Base-by-base conservation (phyloP, 30 jellyfish, hydroid and myxozoan genomes). In the Pseudorhiza aurosa region DNA sequence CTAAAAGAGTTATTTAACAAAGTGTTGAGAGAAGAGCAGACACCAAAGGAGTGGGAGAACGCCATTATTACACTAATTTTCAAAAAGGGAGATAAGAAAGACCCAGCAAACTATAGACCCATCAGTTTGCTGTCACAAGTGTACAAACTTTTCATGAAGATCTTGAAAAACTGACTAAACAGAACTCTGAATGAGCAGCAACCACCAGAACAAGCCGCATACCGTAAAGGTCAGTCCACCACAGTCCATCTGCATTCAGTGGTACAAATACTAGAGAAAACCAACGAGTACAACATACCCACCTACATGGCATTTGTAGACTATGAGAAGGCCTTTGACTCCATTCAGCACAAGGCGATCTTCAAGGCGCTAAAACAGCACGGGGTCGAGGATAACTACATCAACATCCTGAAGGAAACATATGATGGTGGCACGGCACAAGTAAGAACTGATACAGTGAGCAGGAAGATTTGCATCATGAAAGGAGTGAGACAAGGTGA, bases 71-170 rank as follows among this genome's bases (percentile, higher is more conserved):
- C 80, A 44, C 45, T 78, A 15, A 46, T 78, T 21, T 60, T 78
- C 82, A 59, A 78, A 43, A 78, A 78, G 72, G 82, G 90, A 31
- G 90, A 62, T 32, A 59, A 77, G 83, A 62, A 78, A 63, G 90
- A 78, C 63, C 90, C 63, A 11, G 90, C 72, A 45, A 78, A 78
- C 90, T 78, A 78, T 27, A 60, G 90, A 59, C 83, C 82, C 24
- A 64, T 78, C 73, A 78, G 90, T 46, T 78, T 78, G 29, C 83
- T 78, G 36, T 78, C 83, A 73, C 90, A 78, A 21, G 74, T 50
- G 28, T 74, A 37, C 53, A 69, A 45, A 45, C 47, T 30, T n/a
- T 69, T 27, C 63, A 69, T 45, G 68, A 69, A 69, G 83, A 69
- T 45, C 68, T 68, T 74, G 64, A 56, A 74, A 79, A 74, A 56